Evolutionary conservation across 2,113 vertebrate genomes (phyloP).

Genomic region (Pelmatolapia mariae): DNA sequence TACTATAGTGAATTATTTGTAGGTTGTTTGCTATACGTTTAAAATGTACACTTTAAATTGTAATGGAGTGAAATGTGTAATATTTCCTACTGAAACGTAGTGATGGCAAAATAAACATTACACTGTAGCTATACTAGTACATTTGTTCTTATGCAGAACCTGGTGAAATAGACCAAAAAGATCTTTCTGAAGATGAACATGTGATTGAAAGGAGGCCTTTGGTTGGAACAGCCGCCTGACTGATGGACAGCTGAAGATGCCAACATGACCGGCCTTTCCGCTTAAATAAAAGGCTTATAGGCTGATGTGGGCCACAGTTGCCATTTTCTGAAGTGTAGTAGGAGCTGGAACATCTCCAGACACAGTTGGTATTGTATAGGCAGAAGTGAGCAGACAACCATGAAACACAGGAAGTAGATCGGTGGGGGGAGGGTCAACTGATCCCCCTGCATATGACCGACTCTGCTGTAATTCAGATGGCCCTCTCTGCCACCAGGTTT

Average conservation of each 20-base stretch:
- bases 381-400: slow-evolving; percentile 51
- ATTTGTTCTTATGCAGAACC: background rate
- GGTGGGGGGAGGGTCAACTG: slow-evolving; percentile 50
- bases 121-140: background rate
- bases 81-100: background rate
- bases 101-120: background rate
- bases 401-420: slow-evolving; percentile 61
- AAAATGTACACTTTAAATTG: background rate
- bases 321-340: too few relatives aligned
- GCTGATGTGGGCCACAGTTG: background rate
- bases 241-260: background rate
- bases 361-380: slow-evolving; percentile 61
- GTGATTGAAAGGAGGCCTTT: background rate
- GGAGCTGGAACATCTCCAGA: slow-evolving; percentile 55
- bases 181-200: background rate
- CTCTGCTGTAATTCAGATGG: background rate
- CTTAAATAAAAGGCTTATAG: background rate
- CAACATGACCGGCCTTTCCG: background rate
- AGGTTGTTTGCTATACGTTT: background rate
- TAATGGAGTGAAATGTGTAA: background rate
- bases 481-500: slow-evolving; percentile 1
- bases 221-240: background rate
- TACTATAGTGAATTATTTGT: background rate
- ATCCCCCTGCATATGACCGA: slow-evolving; percentile 10
- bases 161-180: background rate